These are phyloP conservation scores for Cephus sareptanus DNA, from an alignment of 2,888 invertebrate species.

Conservation along the genomic window DNA sequence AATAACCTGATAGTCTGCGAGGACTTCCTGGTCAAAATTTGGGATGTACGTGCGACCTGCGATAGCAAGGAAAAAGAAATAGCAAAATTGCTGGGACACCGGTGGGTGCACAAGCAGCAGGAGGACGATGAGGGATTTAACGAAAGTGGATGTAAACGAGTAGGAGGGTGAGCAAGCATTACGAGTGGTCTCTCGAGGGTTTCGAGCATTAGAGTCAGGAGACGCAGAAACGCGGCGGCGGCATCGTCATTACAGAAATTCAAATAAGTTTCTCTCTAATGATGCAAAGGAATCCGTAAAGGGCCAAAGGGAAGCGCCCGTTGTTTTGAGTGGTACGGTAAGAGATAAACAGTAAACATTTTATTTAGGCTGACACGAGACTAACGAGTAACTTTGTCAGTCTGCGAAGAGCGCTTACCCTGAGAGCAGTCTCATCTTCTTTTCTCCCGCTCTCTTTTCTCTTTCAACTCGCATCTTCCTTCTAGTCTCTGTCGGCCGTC, in stretches of 20 bases:
- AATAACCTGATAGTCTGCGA: no score
- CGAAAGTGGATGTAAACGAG: no score
- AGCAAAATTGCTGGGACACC: not conserved
- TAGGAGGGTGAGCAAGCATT: not conserved
- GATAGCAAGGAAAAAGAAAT: no score
- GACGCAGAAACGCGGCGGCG: not conserved
- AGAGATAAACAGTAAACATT: not conserved
- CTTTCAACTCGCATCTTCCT: no score
- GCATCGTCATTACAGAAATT: slow-evolving; percentile 26
- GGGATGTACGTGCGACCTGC: no score
- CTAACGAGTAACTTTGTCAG: not conserved
- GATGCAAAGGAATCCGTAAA: slow-evolving; percentile 21
- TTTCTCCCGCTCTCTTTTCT: no score
- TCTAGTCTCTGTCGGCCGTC: no score
- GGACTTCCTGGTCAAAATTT: no score
- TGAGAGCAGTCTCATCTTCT: no score
- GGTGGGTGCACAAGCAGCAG: not conserved
- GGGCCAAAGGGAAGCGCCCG: not conserved
- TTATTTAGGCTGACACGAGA: not conserved
- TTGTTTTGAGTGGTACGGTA: not conserved
- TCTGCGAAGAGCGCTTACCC: no score
- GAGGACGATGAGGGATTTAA: not conserved
- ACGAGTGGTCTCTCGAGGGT: slow-evolving; percentile 20
- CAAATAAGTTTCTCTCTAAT: slow-evolving; percentile 25
- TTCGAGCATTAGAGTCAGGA: slow-evolving; percentile 24